Percentiles rank a stretch among this genome's conserved stretches.
Conservation (phyloP, 2,888 invertebrate species). For the Pristionchus maxplancki region DNA sequence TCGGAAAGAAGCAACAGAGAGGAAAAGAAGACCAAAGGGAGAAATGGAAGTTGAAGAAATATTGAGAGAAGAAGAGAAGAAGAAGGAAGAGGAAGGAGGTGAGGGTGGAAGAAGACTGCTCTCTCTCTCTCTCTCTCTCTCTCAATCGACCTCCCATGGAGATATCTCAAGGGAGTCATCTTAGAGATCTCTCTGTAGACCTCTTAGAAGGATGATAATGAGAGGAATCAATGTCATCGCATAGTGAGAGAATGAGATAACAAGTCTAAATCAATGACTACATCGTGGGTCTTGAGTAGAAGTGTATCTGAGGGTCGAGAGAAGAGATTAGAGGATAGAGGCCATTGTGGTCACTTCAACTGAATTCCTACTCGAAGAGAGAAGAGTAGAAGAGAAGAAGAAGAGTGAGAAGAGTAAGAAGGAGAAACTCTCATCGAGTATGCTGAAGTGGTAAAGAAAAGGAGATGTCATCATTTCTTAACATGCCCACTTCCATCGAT, state of each 20-base stretch:
- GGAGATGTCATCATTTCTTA: background rate
- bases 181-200: background rate
- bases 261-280: background rate
- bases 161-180: background rate
- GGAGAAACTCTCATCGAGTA: background rate
- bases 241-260: background rate
- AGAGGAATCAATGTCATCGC: background rate
- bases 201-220: conserved; percentile 37
- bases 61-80: background rate
- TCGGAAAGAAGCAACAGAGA: background rate
- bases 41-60: background rate
- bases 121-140: background rate
- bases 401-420: conserved; percentile 2
- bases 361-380: no score
- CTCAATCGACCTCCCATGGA: background rate
- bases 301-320: background rate
- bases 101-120: background rate
- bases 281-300: background rate
- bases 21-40: background rate
- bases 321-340: background rate
- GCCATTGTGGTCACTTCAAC: background rate
- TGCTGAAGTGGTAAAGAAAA: background rate
- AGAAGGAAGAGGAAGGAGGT: background rate
- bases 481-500: background rate
- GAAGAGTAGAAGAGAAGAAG: background rate